Evolutionary conservation across 1,140 invertebrate genomes (phyloP).

Genomic region (Drosophila aff.): DNA sequence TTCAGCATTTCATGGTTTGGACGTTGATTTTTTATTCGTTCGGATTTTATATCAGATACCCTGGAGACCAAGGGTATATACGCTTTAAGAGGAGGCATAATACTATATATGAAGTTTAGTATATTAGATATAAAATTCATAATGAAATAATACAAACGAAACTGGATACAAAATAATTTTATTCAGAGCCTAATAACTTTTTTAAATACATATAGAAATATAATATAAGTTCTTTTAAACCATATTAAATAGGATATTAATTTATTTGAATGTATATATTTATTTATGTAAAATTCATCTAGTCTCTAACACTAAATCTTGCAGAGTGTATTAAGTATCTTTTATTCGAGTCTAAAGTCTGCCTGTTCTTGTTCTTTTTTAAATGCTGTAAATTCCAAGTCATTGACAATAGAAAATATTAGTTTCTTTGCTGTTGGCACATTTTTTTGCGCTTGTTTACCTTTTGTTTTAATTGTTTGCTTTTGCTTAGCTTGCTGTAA

Average conservation of each 20-base stretch:
- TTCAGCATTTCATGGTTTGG: slow-evolving; percentile 26
- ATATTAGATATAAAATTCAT: too few species aligned
- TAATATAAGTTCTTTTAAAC: neutral
- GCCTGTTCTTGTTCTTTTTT: neutral
- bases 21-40: slow-evolving; percentile 15
- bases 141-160: neutral
- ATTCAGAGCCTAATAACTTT: neutral
- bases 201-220: neutral
- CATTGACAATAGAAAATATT: slow-evolving; percentile 52
- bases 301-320: neutral
- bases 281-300: too few species aligned
- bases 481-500: slow-evolving; percentile 13
- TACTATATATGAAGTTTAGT: neutral
- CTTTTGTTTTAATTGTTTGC: slow-evolving; percentile 7
- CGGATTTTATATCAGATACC: neutral
- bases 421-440: slow-evolving; percentile 5
- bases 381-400: slow-evolving; percentile 55
- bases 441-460: slow-evolving; percentile 10
- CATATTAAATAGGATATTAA: neutral
- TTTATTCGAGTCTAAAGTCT: neutral
- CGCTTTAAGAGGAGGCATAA: neutral
- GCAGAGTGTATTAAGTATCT: neutral
- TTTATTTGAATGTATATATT: neutral
- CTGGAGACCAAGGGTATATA: neutral
- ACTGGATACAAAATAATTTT: neutral